phyloP scores from a whole-genome alignment of 2,797 vertebrate species.

The Cynodonichthys magdalenae region DNA sequence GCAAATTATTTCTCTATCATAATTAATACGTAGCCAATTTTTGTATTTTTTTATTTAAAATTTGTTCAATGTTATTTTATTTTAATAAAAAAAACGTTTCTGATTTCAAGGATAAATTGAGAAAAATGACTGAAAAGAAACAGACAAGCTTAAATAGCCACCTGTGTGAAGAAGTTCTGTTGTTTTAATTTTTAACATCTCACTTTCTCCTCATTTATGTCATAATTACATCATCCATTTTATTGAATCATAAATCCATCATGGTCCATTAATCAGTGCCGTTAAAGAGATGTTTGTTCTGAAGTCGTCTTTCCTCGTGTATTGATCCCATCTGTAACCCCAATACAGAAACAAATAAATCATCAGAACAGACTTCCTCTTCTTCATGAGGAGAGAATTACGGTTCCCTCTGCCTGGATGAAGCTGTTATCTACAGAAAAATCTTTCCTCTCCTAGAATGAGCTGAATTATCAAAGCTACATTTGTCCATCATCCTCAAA shows the following conservation, averaged over 20 bases:
- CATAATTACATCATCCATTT: slow-evolving; percentile 41
- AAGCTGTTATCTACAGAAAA: slow-evolving; percentile 29
- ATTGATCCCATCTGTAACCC: slow-evolving; percentile 24
- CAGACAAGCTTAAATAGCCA: no score
- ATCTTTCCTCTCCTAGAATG: slow-evolving; percentile 8
- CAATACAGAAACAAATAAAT: slow-evolving; percentile 30
- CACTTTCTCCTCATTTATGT: slow-evolving; percentile 18
- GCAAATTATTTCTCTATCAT: no score
- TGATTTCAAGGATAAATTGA: no score
- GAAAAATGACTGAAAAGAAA: background rate
- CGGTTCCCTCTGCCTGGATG: slow-evolving; percentile 14
- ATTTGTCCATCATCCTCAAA: slow-evolving; percentile 45
- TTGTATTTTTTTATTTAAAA: no score
- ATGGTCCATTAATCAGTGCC: slow-evolving; percentile 38
- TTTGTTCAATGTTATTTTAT: no score
- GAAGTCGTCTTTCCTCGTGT: slow-evolving; percentile 15
- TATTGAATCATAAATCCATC: slow-evolving; percentile 15
- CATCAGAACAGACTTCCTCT: slow-evolving; percentile 14
- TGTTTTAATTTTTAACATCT: slow-evolving; percentile 26
- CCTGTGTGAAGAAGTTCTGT: no score
- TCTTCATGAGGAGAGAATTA: slow-evolving; percentile 6
- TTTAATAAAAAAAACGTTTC: no score
- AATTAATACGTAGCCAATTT: no score
- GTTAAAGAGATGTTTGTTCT: slow-evolving; percentile 29
- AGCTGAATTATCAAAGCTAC: slow-evolving; percentile 31